Evolutionary conservation across 2,797 vertebrate genomes (phyloP), one percentile per base, ranked within the genome.

Genomic region (Threskiornis aethiopicus): DNA sequence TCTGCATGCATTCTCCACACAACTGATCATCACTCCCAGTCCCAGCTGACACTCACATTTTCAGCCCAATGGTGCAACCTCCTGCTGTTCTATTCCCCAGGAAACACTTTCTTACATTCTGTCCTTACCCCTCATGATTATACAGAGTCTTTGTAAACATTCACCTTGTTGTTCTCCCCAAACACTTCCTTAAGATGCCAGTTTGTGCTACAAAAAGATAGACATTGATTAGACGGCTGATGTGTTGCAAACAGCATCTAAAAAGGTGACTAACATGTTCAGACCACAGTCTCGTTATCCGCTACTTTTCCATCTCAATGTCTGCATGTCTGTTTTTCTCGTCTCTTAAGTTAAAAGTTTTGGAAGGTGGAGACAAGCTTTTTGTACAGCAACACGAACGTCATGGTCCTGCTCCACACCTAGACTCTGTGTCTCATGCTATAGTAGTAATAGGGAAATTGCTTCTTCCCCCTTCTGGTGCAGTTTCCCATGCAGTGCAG

Each of bases 1-100:
- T 39, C 61, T 46, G 59, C 12, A 0, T 0, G 0, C 3, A 2
- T 12, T 57, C 55, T 52, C 49, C 77, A 65, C 19, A 7, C 0
- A 1, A 9, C 20, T 8, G 21, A 39, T 29, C 90, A 58, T 37
- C 61, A 37, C 16, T 57, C 41, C 33, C 59, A 67, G 47, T 14
- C 72, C 52, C 77, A 81, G 33, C 4, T 59, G n/a, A 3, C 35
- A 18, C 16, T 46, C 22, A 2, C 14, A 4, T 31, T 29, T 75
- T 41, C 3, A 71, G n/a, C 35, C n/a, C 42, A 16, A 1, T 12
- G 16, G 12, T 66, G 29, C 22, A 62, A 70, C 29, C 13, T 15
- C 64, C 37, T 80, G 44, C 49, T 72, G 10, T 33, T 73, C 35
- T 44, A 1, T 16, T 79, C 26, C 70, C 52, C 8, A 8, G 54